phyloP scores from a whole-genome alignment of 1,140 invertebrate species.

The Aphelinus certus region DNA sequence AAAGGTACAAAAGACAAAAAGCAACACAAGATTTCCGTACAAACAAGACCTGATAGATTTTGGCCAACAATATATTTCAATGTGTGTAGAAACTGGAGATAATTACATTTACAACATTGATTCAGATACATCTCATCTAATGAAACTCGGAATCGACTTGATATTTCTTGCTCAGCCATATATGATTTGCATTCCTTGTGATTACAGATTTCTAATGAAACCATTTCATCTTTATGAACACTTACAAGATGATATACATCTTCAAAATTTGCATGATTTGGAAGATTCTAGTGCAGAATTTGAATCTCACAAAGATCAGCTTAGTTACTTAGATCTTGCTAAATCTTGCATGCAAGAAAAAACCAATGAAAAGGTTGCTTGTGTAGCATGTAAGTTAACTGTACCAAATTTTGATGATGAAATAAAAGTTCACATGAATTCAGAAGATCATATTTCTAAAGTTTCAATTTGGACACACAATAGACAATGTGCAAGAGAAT shows the following conservation, averaged over 20 bases:
- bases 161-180: background rate
- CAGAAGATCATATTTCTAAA: constrained; percentile 1
- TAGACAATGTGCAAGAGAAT: constrained; percentile 30
- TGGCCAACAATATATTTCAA: constrained; percentile 14
- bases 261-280: constrained; percentile 26
- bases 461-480: constrained; percentile 19
- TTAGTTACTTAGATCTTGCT: constrained; percentile 40
- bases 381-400: constrained; percentile 29
- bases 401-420: constrained; percentile 23
- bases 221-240: constrained; percentile 33
- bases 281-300: constrained; percentile 5
- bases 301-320: constrained; percentile 23
- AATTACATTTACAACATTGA: constrained; percentile 28
- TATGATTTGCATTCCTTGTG: constrained; percentile 38
- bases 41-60: background rate
- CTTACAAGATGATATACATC: constrained; percentile 28
- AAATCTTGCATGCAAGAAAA: constrained; percentile 32
- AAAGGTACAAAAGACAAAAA: background rate
- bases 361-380: constrained; percentile 9
- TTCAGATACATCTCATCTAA: constrained; percentile 4
- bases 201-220: constrained; percentile 12
- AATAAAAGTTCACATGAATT: constrained; percentile 31
- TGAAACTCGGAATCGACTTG: constrained; percentile 9
- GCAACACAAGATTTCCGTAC: constrained; percentile 5
- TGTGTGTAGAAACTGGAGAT: constrained; percentile 20